A percentile compares a stretch with the other conserved stretches of the same genome.
These are phyloP conservation scores for Paralichthys olivaceus DNA, from an alignment of 2,113 vertebrate genomes.

Conservation along the genomic window DNA sequence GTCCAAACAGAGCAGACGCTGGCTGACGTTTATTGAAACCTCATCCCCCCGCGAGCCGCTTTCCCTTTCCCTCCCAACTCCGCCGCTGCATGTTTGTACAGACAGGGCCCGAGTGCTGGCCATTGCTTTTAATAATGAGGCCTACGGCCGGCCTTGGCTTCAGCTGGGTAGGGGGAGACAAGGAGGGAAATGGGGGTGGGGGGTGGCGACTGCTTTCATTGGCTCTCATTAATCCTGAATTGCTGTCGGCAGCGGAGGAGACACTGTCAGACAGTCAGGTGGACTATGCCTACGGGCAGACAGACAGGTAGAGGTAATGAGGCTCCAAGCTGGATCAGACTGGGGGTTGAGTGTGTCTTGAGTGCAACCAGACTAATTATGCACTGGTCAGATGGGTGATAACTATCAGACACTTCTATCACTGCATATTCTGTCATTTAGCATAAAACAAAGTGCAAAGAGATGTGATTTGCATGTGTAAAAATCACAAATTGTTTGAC, in stretches of 20 bases:
- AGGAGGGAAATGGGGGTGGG: slow-evolving; percentile 66
- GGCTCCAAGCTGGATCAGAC: slow-evolving; percentile 30
- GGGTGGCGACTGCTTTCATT: slow-evolving; percentile 63
- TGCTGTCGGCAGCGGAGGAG: slow-evolving; percentile 47
- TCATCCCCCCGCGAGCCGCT: slow-evolving; percentile 89
- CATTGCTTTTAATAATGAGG: slow-evolving; percentile 93
- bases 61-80: slow-evolving; percentile 85
- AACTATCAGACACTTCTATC: slow-evolving; percentile 3
- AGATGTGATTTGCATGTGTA: no score
- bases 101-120: slow-evolving; percentile 91
- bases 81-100: slow-evolving; percentile 88
- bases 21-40: slow-evolving; percentile 99
- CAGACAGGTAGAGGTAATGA: slow-evolving; percentile 58
- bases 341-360: no score
- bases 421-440: no score
- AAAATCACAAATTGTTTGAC: no score
- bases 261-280: slow-evolving; percentile 52
- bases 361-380: background rate
- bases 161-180: slow-evolving; percentile 82
- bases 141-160: slow-evolving; percentile 88
- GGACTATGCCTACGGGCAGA: slow-evolving; percentile 31
- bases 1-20: slow-evolving; percentile 96
- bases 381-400: slow-evolving; percentile 7
- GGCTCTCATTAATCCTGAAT: slow-evolving; percentile 67
- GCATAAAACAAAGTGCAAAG: no score